Conservation (phyloP, 2,797 vertebrate species). For the Numenius phaeopus region DNA sequence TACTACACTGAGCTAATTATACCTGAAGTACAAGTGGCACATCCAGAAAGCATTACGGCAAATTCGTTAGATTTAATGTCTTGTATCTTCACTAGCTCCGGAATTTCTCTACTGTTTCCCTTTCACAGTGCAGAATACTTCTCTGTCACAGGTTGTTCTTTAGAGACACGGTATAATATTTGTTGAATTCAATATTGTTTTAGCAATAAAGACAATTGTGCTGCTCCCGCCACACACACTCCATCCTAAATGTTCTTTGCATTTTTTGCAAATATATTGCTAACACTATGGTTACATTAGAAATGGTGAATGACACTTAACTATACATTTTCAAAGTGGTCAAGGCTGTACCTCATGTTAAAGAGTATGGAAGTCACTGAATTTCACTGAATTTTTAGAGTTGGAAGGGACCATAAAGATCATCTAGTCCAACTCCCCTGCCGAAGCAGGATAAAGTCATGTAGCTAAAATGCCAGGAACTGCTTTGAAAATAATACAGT, state of each 20-base stretch:
- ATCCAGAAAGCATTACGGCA: neutral
- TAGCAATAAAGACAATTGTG: neutral
- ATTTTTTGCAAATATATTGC: neutral
- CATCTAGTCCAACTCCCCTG: too few relatives aligned
- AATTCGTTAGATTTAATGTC: neutral
- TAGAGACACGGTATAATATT: rapidly evolving
- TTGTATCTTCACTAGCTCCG: neutral
- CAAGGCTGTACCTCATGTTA: neutral
- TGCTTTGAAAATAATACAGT: neutral
- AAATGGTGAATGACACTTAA: neutral
- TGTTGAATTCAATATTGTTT: neutral
- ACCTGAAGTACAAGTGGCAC: neutral
- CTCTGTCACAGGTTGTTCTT: neutral
- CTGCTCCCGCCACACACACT: neutral
- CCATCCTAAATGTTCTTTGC: neutral
- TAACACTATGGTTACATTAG: neutral
- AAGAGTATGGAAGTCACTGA: neutral
- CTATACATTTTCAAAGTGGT: neutral
- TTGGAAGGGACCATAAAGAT: too few relatives aligned
- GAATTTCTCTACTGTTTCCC: neutral
- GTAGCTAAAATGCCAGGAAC: neutral
- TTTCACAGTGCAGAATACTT: neutral
- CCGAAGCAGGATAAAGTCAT: neutral
- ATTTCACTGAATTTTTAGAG: too few relatives aligned
- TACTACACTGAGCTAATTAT: neutral